A percentile compares a stretch with the other conserved stretches of the same genome.
phyloP scores from a whole-genome alignment of 2,797 vertebrate species.

The Ammospiza maritima region DNA sequence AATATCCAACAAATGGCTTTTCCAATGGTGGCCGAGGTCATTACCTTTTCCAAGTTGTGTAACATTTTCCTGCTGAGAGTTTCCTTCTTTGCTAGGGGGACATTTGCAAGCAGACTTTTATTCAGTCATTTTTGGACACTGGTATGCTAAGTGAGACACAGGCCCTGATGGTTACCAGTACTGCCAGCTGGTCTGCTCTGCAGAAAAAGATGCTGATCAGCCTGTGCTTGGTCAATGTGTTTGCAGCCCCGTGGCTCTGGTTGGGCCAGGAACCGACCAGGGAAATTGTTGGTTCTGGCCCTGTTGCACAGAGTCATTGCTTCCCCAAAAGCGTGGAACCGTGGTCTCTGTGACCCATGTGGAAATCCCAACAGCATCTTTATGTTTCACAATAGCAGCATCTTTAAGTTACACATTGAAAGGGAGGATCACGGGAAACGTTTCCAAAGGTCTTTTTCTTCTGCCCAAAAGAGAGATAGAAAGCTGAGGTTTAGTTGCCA shows the following conservation, averaged over 20 bases:
- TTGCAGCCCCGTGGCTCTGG: not conserved
- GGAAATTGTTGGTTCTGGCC: accelerated
- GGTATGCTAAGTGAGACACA: not conserved
- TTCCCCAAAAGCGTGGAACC: accelerated
- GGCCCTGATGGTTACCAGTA: not conserved
- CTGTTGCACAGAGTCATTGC: no score
- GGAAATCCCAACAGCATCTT: not conserved
- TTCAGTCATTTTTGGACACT: not conserved
- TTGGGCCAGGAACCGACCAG: not conserved
- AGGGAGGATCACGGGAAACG: not conserved
- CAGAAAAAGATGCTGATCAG: not conserved
- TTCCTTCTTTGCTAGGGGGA: not conserved
- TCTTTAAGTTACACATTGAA: not conserved
- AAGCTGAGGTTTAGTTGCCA: not conserved
- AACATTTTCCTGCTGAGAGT: not conserved
- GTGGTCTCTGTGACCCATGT: not conserved
- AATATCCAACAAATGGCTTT: not conserved
- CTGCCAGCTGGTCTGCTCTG: not conserved
- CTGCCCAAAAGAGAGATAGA: not conserved
- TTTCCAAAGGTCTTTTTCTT: not conserved
- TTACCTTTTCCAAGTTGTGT: not conserved
- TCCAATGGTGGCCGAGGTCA: not conserved
- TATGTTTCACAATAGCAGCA: not conserved
- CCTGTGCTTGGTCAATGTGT: accelerated
- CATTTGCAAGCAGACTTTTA: not conserved